Evolutionary conservation across 2,113 vertebrate genomes (phyloP).

Genomic region (Muntiacus muntjak): DNA sequence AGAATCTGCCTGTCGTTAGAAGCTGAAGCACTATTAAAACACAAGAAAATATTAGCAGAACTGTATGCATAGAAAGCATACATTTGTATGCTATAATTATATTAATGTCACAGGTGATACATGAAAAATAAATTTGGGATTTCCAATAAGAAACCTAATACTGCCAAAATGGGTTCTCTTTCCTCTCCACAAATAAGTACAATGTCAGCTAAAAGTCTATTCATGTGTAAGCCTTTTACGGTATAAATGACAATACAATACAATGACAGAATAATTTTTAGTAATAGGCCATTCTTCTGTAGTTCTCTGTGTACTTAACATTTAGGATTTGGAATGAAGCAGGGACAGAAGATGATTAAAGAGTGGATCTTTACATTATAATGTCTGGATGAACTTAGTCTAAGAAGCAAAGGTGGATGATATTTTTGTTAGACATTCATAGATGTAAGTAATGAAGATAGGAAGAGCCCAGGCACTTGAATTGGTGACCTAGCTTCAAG

Average conservation of each 20-base stretch:
- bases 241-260: background rate
- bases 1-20: background rate
- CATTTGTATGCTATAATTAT: background rate
- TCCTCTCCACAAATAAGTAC: background rate
- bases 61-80: background rate
- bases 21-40: conserved; percentile 9
- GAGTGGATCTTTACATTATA: background rate
- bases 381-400: background rate
- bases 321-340: background rate
- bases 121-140: background rate
- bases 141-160: background rate
- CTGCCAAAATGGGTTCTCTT: background rate
- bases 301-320: background rate
- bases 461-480: background rate
- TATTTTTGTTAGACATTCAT: background rate
- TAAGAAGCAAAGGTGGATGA: background rate
- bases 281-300: background rate
- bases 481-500: background rate
- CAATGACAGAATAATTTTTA: background rate
- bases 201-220: background rate
- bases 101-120: background rate
- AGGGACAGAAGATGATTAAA: background rate
- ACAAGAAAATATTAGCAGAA: background rate
- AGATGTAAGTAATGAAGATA: background rate
- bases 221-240: background rate